Evolutionary conservation across 2,888 invertebrate genomes (phyloP).

Genomic region (Odontothrips loti): DNA sequence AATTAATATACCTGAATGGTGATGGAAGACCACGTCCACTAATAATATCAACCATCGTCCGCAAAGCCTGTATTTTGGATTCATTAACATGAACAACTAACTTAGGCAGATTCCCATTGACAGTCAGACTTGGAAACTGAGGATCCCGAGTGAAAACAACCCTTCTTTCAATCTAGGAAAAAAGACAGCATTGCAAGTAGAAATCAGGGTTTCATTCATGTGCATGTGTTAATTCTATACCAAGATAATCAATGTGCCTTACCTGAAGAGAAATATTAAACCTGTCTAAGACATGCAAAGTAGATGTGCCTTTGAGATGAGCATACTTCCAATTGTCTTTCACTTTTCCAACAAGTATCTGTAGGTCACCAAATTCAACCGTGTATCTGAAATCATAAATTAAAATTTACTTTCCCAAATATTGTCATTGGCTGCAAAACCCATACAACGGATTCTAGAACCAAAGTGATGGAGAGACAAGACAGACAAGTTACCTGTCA

Average conservation of each 20-base stretch:
- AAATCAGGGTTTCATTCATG: not conserved
- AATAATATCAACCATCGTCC: slow-evolving; percentile 53
- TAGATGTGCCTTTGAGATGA: slow-evolving; percentile 75
- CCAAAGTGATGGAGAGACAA: not conserved
- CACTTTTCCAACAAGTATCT: slow-evolving; percentile 82
- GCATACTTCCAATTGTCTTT: slow-evolving; percentile 89
- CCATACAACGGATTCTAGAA: not conserved
- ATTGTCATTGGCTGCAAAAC: not conserved
- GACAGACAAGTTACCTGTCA: slow-evolving; percentile 59
- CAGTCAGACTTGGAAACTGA: slow-evolving; percentile 75
- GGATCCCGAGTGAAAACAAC: slow-evolving; percentile 80
- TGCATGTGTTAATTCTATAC: not conserved
- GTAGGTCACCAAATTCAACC: slow-evolving; percentile 73
- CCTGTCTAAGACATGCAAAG: slow-evolving; percentile 78
- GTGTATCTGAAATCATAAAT: slow-evolving; percentile 46
- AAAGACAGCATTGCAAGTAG: not conserved
- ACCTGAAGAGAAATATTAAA: slow-evolving; percentile 64
- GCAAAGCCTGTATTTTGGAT: slow-evolving; percentile 70
- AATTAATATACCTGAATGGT: slow-evolving; percentile 44
- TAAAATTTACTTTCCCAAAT: slow-evolving; percentile 25
- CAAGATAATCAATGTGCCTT: slow-evolving; percentile 25
- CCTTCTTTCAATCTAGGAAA: slow-evolving; percentile 66
- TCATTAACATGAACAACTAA: slow-evolving; percentile 88
- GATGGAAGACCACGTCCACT: slow-evolving; percentile 47
- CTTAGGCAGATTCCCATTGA: slow-evolving; percentile 81